Conservation (phyloP, 2,113 vertebrate genomes). For the Paratilapia polleni region DNA sequence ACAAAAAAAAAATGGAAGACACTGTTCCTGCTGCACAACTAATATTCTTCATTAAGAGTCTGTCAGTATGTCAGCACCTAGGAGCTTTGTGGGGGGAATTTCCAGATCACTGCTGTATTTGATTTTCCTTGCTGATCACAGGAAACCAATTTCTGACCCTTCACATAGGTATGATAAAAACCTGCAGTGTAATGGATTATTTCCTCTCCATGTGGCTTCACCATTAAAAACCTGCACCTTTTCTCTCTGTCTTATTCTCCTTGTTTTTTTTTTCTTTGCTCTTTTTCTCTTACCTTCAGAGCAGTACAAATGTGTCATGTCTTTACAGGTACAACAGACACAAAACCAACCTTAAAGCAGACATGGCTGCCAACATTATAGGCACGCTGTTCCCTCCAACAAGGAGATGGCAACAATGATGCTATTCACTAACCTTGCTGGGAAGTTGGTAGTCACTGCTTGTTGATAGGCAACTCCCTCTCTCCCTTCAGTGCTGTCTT, state of each 20-base stretch:
- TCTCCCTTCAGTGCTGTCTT: slow-evolving; percentile 1
- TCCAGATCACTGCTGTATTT: slow-evolving; percentile 48
- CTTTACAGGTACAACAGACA: slow-evolving; percentile 10
- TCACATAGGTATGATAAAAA: slow-evolving; percentile 54
- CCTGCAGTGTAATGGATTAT: slow-evolving; percentile 50
- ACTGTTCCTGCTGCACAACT: slow-evolving; percentile 29
- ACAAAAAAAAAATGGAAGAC: not conserved
- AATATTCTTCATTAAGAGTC: slow-evolving; percentile 41
- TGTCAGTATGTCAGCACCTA: slow-evolving; percentile 40
- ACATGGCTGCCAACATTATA: slow-evolving; percentile 6
- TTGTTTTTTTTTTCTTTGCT: not conserved
- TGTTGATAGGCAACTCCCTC: slow-evolving; percentile 46
- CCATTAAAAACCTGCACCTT: slow-evolving; percentile 1
- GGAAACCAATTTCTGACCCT: slow-evolving; percentile 67
- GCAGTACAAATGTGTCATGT: slow-evolving; percentile 7
- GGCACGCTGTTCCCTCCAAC: slow-evolving; percentile 14
- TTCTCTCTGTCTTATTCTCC: not conserved
- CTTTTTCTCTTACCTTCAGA: not conserved
- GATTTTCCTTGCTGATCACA: slow-evolving; percentile 66
- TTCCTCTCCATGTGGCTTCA: slow-evolving; percentile 24
- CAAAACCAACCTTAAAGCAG: slow-evolving; percentile 25
- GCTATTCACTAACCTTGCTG: slow-evolving; percentile 45
- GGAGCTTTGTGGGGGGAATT: slow-evolving; percentile 44
- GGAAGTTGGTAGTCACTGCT: slow-evolving; percentile 33
- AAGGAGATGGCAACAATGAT: slow-evolving; percentile 33